Evolutionary conservation across 2,888 invertebrate genomes (phyloP).

Genomic region (Uloborus plumipes): DNA sequence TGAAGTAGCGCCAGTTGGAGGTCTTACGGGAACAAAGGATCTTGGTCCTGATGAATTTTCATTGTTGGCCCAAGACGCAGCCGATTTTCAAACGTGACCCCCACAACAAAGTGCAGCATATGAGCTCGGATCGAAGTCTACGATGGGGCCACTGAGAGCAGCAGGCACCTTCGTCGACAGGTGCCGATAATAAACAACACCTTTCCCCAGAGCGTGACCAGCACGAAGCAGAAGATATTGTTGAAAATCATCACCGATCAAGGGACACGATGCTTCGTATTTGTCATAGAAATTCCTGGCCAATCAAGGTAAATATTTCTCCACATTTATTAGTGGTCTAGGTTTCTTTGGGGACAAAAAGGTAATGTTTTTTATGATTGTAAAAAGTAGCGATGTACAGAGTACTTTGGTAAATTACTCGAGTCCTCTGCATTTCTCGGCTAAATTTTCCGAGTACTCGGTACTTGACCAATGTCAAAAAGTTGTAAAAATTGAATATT

Average conservation of each 20-base stretch:
- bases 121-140: slow-evolving; percentile 65
- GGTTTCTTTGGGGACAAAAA: neutral
- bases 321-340: neutral
- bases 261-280: slow-evolving; percentile 80
- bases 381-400: no score
- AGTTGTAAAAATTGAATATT: no score
- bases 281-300: slow-evolving; percentile 80
- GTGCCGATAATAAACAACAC: slow-evolving; percentile 87
- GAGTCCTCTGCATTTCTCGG: no score
- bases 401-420: no score
- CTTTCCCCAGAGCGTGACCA: slow-evolving; percentile 88
- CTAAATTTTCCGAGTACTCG: no score
- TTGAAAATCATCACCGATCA: slow-evolving; percentile 83
- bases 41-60: slow-evolving; percentile 81
- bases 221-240: slow-evolving; percentile 83
- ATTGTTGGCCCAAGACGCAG: slow-evolving; percentile 9
- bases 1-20: slow-evolving; percentile 55
- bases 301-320: slow-evolving; percentile 53
- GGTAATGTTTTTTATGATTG: no score
- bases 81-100: no score
- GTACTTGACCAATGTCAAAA: no score
- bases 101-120: slow-evolving; percentile 60
- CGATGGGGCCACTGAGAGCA: slow-evolving; percentile 72
- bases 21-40: slow-evolving; percentile 74
- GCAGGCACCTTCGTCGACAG: slow-evolving; percentile 79